Conservation (phyloP, 53 echinoderm and acorn worm species). For the Paracentrotus lividus region DNA sequence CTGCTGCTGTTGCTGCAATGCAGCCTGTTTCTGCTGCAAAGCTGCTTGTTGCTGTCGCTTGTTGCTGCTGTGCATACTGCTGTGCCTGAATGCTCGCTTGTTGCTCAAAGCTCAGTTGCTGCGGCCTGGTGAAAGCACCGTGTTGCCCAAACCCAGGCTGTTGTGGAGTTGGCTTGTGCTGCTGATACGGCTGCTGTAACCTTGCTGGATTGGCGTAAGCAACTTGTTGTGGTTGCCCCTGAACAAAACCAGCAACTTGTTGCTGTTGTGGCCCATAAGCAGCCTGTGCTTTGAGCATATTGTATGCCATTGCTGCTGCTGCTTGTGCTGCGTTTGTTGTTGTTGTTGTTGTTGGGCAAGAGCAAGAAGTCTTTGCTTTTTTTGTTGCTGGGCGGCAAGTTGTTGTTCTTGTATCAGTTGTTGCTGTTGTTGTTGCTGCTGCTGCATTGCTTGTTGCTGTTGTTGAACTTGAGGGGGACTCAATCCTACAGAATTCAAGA, state of each 20-base stretch:
- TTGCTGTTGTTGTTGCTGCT: slow-evolving; percentile 76
- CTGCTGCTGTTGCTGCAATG: slow-evolving; percentile 62
- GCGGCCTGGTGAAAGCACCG: slow-evolving; percentile 67
- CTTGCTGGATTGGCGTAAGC: slow-evolving; percentile 51
- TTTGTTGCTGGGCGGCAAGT: slow-evolving; percentile 77
- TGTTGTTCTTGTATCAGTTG: slow-evolving; percentile 74
- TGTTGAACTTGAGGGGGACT: slow-evolving; percentile 83
- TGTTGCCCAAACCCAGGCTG: slow-evolving; percentile 64
- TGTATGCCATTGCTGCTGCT: slow-evolving; percentile 71
- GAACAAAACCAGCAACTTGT: slow-evolving; percentile 50
- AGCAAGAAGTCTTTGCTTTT: slow-evolving; percentile 63
- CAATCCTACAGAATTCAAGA: slow-evolving; percentile 69
- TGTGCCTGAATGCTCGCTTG: slow-evolving; percentile 72
- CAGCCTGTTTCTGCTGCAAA: no score
- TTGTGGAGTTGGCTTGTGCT: slow-evolving; percentile 70
- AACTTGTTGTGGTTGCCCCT: slow-evolving; percentile 75
- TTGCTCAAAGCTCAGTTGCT: slow-evolving; percentile 69
- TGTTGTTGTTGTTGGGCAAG: slow-evolving; percentile 70
- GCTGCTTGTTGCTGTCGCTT: no score
- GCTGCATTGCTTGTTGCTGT: slow-evolving; percentile 68
- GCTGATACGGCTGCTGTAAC: slow-evolving; percentile 71
- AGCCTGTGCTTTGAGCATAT: slow-evolving; percentile 13
- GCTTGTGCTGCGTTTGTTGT: slow-evolving; percentile 78
- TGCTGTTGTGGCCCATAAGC: slow-evolving; percentile 76
- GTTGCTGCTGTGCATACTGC: slow-evolving; percentile 66